Percentiles rank a stretch among this genome's conserved stretches.
Conservation (phyloP, 92 coral and sea anemone species). For the Nematostella vectensis region DNA sequence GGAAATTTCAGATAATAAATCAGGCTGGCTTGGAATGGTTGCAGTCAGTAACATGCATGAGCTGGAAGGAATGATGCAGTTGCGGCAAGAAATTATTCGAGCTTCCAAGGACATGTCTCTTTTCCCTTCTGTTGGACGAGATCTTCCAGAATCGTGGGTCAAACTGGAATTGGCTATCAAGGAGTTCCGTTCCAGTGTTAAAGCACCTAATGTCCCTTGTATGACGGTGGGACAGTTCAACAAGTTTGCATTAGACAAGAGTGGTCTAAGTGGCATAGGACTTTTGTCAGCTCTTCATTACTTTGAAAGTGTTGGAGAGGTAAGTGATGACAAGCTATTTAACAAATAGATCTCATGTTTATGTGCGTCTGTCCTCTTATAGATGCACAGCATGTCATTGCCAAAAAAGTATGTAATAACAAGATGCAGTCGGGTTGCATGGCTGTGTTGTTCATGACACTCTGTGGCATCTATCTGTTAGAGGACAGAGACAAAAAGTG, state of each 20-base stretch:
- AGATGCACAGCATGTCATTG: too few species aligned
- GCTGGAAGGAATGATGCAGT: slow-evolving; percentile 43
- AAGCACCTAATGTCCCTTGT: slow-evolving; percentile 47
- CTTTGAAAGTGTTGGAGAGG: slow-evolving; percentile 72
- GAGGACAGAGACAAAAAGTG: too few species aligned
- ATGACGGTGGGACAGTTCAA: slow-evolving; percentile 55
- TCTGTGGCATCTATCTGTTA: too few species aligned
- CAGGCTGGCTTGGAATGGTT: not conserved
- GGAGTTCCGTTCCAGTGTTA: slow-evolving; percentile 13
- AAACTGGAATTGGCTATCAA: slow-evolving; percentile 45
- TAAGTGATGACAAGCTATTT: slow-evolving; percentile 9
- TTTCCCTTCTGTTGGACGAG: slow-evolving; percentile 63
- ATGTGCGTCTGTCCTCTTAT: not conserved
- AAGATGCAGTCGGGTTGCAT: too few species aligned
- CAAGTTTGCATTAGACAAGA: slow-evolving; percentile 28
- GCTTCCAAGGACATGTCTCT: slow-evolving; percentile 53
- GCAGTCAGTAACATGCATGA: slow-evolving; percentile 71
- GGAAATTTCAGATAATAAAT: too few species aligned
- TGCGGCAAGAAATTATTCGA: slow-evolving; percentile 61
- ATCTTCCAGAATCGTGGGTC: slow-evolving; percentile 77
- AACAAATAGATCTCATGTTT: too few species aligned
- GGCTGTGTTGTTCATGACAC: too few species aligned
- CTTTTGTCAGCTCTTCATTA: slow-evolving; percentile 52
- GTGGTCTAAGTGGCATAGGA: slow-evolving; percentile 29
- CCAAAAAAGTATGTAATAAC: too few species aligned